Evolutionary conservation across 2,888 invertebrate species (phyloP).

Genomic region (Troilus luridus): DNA sequence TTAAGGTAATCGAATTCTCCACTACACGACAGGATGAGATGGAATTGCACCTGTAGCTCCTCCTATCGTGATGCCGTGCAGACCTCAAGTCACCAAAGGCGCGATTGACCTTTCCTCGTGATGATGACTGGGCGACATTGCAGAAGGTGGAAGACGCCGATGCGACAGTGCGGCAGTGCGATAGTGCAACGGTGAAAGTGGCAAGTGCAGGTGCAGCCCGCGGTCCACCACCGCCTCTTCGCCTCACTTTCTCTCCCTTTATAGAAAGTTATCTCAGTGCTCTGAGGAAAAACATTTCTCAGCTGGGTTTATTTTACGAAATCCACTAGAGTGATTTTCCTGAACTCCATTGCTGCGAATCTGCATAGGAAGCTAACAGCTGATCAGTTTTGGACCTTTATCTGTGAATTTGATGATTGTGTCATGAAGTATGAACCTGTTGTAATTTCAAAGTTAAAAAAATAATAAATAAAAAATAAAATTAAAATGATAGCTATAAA

Average conservation of each 20-base stretch:
- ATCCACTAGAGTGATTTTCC: neutral
- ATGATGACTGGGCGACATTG: neutral
- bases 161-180: neutral
- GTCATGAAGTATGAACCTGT: no score
- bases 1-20: no score
- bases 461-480: no score
- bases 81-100: neutral
- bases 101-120: neutral
- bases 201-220: neutral
- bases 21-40: no score
- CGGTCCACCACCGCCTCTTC: neutral
- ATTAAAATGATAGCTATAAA: no score
- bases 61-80: neutral
- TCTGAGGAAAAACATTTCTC: neutral
- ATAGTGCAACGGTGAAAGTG: neutral
- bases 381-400: no score
- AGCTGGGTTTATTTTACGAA: neutral
- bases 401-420: no score
- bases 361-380: neutral
- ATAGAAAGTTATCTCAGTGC: neutral
- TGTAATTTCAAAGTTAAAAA: no score
- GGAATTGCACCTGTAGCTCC: neutral
- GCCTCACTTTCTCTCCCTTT: conserved; percentile 3
- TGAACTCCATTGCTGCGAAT: neutral
- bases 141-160: neutral